Base-by-base conservation (phyloP, 1,140 invertebrate genomes). In the Apis laboriosa region DNA sequence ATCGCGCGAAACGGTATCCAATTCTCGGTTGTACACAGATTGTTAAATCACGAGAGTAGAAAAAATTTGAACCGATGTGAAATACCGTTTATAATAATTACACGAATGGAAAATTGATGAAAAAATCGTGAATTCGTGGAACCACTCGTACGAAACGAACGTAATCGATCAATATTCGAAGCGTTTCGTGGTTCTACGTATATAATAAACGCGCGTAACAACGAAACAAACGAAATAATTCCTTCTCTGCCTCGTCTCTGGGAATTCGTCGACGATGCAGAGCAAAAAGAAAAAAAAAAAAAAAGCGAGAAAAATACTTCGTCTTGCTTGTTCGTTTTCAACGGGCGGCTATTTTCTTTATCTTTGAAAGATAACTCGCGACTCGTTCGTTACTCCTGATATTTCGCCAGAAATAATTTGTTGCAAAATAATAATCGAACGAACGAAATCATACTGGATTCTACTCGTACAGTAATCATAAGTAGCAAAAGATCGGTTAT, bases 351-450 rank as follows among this genome's bases (percentile, higher is more conserved):
- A 60, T 12, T 72, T 72, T 72, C 43, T 73, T 72, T 79, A 79
- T 79, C 67, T 53, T 15, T 19, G 12, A 34, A 7, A n/a, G 77
- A 79, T 79, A 71, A 77, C 51, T 55, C 28, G 24, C 28, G 49
- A 24, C 66, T 53, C 56, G 67, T 61, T 71, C 24, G 28, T 71
- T 79, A 79, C 61, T 71, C 8, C 55, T 34, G 66, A 78, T 61
- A 78, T 70, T 78, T n/a, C 77, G 56, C 55, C 55, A 78, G 55
- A 60, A 78, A 78, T 70, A 70, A 43, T 71, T 58, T 21, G 21
- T 71, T n/a, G 21, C 13, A 55, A 43, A 72, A 49, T 63, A 72
- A 49, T 63, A 72, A 60, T 63, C 56, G n/a, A 63, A 17, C 49
- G 15, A 24, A 21, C 0, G 34, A 11, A 28, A 17, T 5, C 51